Evolutionary conservation across 2,113 vertebrate species (phyloP).

Genomic region (Connochaetes taurinus): DNA sequence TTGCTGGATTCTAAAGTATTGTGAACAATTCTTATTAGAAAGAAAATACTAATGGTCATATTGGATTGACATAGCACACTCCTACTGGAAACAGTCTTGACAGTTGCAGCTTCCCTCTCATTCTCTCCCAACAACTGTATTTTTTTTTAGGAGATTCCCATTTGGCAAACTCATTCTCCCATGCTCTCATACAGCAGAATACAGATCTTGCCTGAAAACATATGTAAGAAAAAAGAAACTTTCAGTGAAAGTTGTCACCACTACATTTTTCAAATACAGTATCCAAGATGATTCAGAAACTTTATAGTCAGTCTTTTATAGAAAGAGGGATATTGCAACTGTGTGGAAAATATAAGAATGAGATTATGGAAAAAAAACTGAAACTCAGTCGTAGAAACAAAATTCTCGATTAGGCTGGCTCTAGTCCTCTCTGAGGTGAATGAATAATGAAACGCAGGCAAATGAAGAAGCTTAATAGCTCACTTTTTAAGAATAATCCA

Average conservation of each 20-base stretch:
- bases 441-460: conserved; percentile 8
- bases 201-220: not conserved
- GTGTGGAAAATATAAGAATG: not conserved
- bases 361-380: not conserved
- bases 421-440: conserved; percentile 5
- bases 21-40: not conserved
- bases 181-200: not conserved
- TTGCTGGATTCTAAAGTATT: not conserved
- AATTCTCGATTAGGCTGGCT: not conserved
- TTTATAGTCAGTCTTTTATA: not conserved
- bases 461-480: not conserved
- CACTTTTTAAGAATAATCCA: conserved; percentile 8
- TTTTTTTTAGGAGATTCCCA: not conserved
- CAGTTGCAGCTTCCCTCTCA: not conserved
- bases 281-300: not conserved
- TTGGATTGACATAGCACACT: not conserved
- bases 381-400: not conserved
- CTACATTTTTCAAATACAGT: not conserved
- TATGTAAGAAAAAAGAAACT: not conserved
- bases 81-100: not conserved
- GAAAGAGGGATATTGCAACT: not conserved
- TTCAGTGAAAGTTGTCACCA: not conserved
- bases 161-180: not conserved
- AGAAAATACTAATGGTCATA: not conserved
- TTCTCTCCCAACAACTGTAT: not conserved